Evolutionary conservation across 2,888 invertebrate species (phyloP).

Genomic region (Pyrgus malvae): DNA sequence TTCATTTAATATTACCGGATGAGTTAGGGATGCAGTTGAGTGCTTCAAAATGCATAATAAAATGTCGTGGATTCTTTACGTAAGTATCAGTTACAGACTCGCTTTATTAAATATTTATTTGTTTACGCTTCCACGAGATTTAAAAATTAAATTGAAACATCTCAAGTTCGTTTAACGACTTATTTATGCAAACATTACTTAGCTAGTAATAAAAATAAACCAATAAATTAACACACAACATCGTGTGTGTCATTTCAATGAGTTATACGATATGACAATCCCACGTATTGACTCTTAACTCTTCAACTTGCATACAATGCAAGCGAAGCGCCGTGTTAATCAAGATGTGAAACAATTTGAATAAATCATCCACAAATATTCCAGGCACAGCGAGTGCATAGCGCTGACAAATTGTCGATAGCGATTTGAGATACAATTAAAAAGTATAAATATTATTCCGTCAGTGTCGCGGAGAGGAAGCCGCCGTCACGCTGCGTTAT

Average conservation of each 20-base stretch:
- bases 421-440: slow-evolving; percentile 27
- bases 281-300: neutral
- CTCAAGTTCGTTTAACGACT: no score
- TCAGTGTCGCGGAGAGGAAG: slow-evolving; percentile 65
- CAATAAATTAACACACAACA: neutral
- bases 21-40: slow-evolving; percentile 31
- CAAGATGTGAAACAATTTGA: slow-evolving; percentile 23
- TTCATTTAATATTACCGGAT: slow-evolving; percentile 40
- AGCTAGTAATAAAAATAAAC: neutral
- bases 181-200: no score
- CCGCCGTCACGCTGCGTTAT: slow-evolving; percentile 60
- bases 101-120: no score
- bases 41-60: slow-evolving; percentile 4
- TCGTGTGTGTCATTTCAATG: neutral
- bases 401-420: slow-evolving; percentile 27
- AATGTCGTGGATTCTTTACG: neutral
- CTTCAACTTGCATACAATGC: slow-evolving; percentile 20
- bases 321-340: slow-evolving; percentile 8
- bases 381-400: slow-evolving; percentile 10
- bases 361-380: slow-evolving; percentile 23
- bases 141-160: no score
- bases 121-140: no score
- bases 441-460: slow-evolving; percentile 50
- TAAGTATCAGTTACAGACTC: neutral
- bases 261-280: no score